Evolutionary conservation across 2,797 vertebrate genomes (phyloP).

Genomic region (Chrosomus eos): DNA sequence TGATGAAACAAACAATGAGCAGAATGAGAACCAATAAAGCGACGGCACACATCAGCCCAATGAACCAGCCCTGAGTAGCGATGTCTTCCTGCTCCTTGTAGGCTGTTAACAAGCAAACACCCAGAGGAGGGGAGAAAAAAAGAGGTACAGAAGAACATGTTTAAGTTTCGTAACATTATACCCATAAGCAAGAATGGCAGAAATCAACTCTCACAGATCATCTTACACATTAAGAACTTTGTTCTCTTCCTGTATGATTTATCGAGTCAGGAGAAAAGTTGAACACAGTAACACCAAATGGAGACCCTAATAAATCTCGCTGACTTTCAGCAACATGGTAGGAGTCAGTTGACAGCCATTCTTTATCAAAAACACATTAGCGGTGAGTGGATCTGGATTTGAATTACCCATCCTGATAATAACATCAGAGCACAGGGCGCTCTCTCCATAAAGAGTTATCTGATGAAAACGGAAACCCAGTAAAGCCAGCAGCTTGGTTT

Average conservation of each 20-base stretch:
- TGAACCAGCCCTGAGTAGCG: slow-evolving; percentile 99
- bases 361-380: slow-evolving; percentile 57
- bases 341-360: slow-evolving; percentile 38
- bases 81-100: slow-evolving; percentile 96
- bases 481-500: slow-evolving; percentile 3
- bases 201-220: slow-evolving; percentile 4
- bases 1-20: slow-evolving; percentile 98
- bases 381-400: slow-evolving; percentile 36
- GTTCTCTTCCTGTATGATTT: slow-evolving; percentile 10
- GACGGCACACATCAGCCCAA: slow-evolving; percentile 97
- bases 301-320: slow-evolving; percentile 36
- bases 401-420: slow-evolving; percentile 44
- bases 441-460: slow-evolving; percentile 28
- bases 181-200: neutral
- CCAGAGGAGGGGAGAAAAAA: neutral
- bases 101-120: slow-evolving; percentile 72
- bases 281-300: slow-evolving; percentile 19
- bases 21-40: slow-evolving; percentile 96
- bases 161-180: neutral
- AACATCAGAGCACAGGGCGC: slow-evolving; percentile 16
- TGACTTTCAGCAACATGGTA: slow-evolving; percentile 36
- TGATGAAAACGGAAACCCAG: slow-evolving; percentile 6
- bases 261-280: slow-evolving; percentile 4
- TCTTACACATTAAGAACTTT: slow-evolving; percentile 11
- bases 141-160: slow-evolving; percentile 3